Conservation (phyloP, 1,140 invertebrate species). For the Leucophenga varia region DNA sequence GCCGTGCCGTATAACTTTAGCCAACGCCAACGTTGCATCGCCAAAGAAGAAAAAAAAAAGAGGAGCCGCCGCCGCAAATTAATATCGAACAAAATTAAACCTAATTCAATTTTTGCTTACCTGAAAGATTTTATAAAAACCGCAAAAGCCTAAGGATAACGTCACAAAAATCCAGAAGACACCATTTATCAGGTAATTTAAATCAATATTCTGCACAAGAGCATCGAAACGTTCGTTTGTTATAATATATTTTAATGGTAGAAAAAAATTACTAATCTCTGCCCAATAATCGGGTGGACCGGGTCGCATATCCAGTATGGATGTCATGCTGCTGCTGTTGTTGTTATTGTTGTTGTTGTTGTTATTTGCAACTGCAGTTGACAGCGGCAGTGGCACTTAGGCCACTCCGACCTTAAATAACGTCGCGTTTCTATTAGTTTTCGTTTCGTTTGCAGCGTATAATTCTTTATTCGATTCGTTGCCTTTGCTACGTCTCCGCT, state of each 20-base stretch:
- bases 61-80: background rate
- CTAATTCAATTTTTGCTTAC: conserved; percentile 18
- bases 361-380: background rate
- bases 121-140: conserved; percentile 47
- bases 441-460: background rate
- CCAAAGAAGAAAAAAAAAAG: conserved; percentile 1
- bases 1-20: too few species aligned
- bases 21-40: too few species aligned
- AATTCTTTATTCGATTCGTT: too few species aligned
- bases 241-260: conserved; percentile 47
- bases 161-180: conserved; percentile 51
- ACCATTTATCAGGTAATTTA: conserved; percentile 49
- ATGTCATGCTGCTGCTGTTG: conserved; percentile 17
- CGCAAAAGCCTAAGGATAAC: conserved; percentile 39
- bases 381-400: too few species aligned
- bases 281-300: conserved; percentile 48
- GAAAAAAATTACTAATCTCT: conserved; percentile 48
- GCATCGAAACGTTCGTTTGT: conserved; percentile 50
- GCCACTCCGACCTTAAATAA: too few species aligned
- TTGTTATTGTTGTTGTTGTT: background rate
- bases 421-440: too few species aligned
- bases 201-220: conserved; percentile 43
- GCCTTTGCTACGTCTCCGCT: too few species aligned
- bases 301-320: conserved; percentile 50
- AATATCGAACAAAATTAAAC: background rate